Conservation (phyloP, 2,797 vertebrate genomes). For the Prionace glauca region DNA sequence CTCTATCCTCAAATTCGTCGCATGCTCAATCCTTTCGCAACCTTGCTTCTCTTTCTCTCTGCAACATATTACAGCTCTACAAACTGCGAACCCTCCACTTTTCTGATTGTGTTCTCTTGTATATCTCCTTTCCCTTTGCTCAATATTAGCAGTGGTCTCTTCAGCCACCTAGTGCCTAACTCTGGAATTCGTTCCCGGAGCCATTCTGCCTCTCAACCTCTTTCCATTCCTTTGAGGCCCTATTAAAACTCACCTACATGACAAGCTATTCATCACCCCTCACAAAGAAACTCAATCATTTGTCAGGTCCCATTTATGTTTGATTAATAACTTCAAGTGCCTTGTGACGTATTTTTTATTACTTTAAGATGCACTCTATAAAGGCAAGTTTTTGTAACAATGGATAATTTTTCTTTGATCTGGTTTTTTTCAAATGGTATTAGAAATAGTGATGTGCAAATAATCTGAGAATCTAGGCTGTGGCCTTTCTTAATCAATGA, state of each 20-base stretch:
- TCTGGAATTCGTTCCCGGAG: neutral
- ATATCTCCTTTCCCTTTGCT: neutral
- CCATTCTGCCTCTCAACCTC: neutral
- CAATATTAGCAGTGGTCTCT: neutral
- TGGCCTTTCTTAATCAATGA: neutral
- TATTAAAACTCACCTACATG: neutral
- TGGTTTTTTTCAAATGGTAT: neutral
- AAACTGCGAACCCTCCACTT: neutral
- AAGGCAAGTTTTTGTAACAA: neutral
- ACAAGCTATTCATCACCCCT: neutral
- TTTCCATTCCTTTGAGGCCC: neutral
- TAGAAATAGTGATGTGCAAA: neutral
- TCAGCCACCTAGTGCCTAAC: neutral
- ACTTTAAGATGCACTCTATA: neutral
- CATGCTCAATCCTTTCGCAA: neutral
- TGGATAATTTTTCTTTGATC: neutral
- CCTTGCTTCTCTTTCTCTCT: neutral
- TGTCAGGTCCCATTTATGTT: neutral
- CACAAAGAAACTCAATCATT: neutral
- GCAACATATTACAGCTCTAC: neutral
- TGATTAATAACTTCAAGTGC: neutral
- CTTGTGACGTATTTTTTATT: neutral
- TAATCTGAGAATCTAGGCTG: neutral
- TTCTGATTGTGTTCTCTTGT: neutral
- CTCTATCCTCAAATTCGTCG: neutral